Base-by-base conservation (phyloP, 2,797 vertebrate species). In the Eulemur albifrons region DNA sequence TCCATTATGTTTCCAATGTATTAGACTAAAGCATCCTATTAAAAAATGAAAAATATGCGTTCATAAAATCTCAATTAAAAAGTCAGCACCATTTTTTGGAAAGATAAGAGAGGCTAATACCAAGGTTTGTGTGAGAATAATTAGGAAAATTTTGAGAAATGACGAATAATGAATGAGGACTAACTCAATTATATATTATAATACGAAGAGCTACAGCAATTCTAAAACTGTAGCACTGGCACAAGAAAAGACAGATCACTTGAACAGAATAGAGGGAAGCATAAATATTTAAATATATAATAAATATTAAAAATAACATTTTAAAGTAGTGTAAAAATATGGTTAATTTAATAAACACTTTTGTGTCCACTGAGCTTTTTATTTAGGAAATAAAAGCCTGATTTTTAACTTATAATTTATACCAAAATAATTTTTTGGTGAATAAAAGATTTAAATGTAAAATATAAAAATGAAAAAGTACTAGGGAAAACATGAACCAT, bases 231-330 rank as follows among this genome's bases (percentile, higher is more conserved):
- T 72, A 70, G 17, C 18, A 38, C 25, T 90, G 0, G 20, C 3
- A 52, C 32, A 79, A 75, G 20, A 93, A 87, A 17, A 89, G 38
- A 77, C 27, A 94, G 38, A 90, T 52, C 4, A 72, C 8, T 73
- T 69, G 25, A 91, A 70, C 12, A 67, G 2, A 83, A 65, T 50
- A 90, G 8, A 69, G 20, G 85, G n/a, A 83, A 25, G 4, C 38
- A 72, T 21, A 84, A 14, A 82, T 72, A 87, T 76, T 90, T 72
- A 85, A 57, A 59, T 90, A 86, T 82, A 70, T 67, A 73, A 50
- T 85, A 70, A 59, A 69, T 63, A 50, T 61, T 54, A 69, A 80
- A 96, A 93, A 61, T 73, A 63, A 63, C 8, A 83, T 82, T 95
- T 88, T 45, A 90, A 86, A 82, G 43, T 14, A 81, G 4, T 38